Evolutionary conservation across 53 echinoderm and acorn worm genomes (phyloP), one percentile per base, ranked within the genome.

Genomic region (Glandiceps talaboti): DNA sequence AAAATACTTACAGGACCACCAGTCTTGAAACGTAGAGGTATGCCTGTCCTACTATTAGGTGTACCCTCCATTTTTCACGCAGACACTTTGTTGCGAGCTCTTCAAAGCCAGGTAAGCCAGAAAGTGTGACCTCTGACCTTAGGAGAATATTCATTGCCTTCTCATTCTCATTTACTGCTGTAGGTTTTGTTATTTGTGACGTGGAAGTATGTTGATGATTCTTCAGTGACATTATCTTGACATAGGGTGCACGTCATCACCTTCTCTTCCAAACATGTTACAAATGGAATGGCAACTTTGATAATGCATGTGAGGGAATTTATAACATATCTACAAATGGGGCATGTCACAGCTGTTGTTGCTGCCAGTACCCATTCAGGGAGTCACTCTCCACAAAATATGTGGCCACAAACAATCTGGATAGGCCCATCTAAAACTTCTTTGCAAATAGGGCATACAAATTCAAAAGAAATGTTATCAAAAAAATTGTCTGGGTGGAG

Each of bases 1-100:
- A n/a, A n/a, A n/a, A n/a, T n/a, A 45, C 64, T 45, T 45, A 45
- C 64, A 45, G 64, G 64, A 45, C 64, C 64, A 45, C 64, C 64
- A 12, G 64, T 45, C 20, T 45, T 45, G 20, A 45, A 45, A 45
- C 64, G 64, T 20, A 45, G 6, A 45, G 64, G 64, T 12, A 20
- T 20, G 20, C 64, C 64, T 12, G 6, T 45, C 20, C 20, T 6
- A 12, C 6, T 12, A 45, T 45, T 45, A 12, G 64, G 64, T 45
- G 64, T 45, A 20, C 64, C 6, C 6, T 45, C 64, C 64, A 45
- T 20, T 45, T 45, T 45, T 45, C 64, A 6, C 20, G 6, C 64
- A 45, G 64, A 45, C 64, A 45, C 20, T 45, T 45, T 12, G 64
- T 45, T 6, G 64, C 64, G 20, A 45, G 64, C 6, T 45, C 64